Evolutionary conservation across 1,140 invertebrate genomes (phyloP).

Genomic region (Sitobion miscanthi): DNA sequence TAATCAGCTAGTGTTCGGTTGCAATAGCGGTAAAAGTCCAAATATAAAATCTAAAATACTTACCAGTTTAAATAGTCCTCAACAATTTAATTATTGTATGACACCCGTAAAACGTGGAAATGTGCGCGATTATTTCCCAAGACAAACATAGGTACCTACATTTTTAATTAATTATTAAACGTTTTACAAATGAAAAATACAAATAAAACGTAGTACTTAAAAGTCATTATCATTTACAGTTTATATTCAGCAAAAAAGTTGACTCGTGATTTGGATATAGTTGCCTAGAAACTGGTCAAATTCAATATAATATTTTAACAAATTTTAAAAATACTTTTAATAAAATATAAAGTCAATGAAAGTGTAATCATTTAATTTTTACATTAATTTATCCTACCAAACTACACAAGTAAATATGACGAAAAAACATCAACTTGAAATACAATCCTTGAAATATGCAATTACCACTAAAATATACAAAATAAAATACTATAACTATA

Average conservation of each 20-base stretch:
- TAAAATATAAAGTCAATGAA: too few relatives aligned
- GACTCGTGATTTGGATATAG: background rate
- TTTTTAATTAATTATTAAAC: background rate
- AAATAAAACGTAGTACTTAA: background rate
- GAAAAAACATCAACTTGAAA: background rate
- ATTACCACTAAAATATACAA: background rate
- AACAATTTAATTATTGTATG: background rate
- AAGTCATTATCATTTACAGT: background rate
- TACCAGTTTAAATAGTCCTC: background rate
- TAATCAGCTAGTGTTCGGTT: background rate
- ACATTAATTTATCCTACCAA: background rate
- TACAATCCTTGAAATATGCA: background rate
- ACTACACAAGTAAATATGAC: background rate
- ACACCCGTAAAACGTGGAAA: background rate
- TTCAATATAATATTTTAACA: too few relatives aligned
- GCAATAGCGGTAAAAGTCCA: background rate
- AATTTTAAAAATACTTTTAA: too few relatives aligned
- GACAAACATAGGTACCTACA: background rate
- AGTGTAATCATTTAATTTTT: background rate
- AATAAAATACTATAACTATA: background rate
- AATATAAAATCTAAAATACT: background rate
- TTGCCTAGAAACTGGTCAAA: too few relatives aligned
- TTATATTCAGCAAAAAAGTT: background rate
- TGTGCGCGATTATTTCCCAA: background rate
- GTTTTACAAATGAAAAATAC: background rate